phyloP scores from a whole-genome alignment of 2,113 vertebrate genomes.

The Anser cygnoides region DNA sequence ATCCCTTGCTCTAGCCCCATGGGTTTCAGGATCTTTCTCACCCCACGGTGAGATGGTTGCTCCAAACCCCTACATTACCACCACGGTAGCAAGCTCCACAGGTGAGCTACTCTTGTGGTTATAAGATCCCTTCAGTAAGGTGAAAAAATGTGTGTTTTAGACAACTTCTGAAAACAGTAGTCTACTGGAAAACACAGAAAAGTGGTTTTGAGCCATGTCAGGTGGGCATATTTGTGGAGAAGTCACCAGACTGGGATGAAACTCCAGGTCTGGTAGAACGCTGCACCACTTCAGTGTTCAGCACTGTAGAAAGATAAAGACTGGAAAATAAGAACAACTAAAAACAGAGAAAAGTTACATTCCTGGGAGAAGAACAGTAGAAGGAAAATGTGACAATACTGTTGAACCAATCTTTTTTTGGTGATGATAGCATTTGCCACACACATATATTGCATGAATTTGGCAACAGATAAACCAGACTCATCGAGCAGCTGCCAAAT shows the following conservation, averaged over 20 bases:
- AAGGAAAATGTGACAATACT: conserved; percentile 36
- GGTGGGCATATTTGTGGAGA: background rate
- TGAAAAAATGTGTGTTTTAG: too few species aligned
- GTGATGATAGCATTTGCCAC: conserved; percentile 59
- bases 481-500: conserved; percentile 26
- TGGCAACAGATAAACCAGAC: conserved; percentile 53
- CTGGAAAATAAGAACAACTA: background rate
- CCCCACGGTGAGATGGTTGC: background rate
- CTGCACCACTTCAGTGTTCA: background rate
- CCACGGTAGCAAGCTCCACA: background rate
- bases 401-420: conserved; percentile 43
- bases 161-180: background rate
- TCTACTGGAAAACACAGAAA: background rate
- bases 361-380: background rate
- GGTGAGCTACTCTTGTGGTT: background rate
- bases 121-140: background rate
- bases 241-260: background rate
- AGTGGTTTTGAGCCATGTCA: background rate
- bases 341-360: background rate
- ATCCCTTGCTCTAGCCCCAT: background rate
- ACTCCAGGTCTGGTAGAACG: background rate
- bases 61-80: background rate
- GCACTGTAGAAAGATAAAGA: background rate
- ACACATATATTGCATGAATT: conserved; percentile 8
- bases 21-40: background rate